Evolutionary conservation across 2,888 invertebrate genomes (phyloP).

Genomic region (Drosophila stalkeri): DNA sequence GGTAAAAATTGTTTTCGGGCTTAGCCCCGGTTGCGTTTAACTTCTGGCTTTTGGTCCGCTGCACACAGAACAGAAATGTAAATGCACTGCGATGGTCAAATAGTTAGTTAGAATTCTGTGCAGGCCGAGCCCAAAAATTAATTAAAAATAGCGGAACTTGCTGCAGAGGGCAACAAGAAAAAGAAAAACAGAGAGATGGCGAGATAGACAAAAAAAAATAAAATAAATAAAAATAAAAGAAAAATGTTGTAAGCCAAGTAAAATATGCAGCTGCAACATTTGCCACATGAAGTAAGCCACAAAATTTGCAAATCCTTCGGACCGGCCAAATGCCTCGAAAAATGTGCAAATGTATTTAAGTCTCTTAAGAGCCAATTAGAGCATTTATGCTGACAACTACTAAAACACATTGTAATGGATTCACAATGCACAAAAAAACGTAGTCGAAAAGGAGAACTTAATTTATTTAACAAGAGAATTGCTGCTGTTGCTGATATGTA

Average conservation of each 20-base stretch:
- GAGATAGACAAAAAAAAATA: neutral
- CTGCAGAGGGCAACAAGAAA: neutral
- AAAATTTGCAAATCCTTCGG: slow-evolving; percentile 2
- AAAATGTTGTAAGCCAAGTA: slow-evolving; percentile 4
- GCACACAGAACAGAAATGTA: slow-evolving; percentile 15
- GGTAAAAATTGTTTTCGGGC: slow-evolving; percentile 4
- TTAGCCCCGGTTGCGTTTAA: slow-evolving; percentile 28
- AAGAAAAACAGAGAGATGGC: neutral
- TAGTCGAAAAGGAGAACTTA: neutral
- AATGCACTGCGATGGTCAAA: slow-evolving; percentile 25
- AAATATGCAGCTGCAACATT: slow-evolving; percentile 8
- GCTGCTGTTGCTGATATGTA: neutral
- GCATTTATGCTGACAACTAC: neutral
- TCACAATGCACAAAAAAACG: neutral
- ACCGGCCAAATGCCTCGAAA: neutral
- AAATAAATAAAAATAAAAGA: no score
- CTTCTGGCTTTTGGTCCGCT: slow-evolving; percentile 29
- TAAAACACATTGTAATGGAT: neutral
- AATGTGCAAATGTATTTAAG: slow-evolving; percentile 1
- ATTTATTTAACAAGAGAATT: neutral
- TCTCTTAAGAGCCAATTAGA: neutral
- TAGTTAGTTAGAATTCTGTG: slow-evolving; percentile 23
- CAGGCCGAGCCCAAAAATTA: slow-evolving; percentile 37
- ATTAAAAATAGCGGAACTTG: slow-evolving; percentile 42
- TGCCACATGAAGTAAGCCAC: slow-evolving; percentile 2